Conservation (phyloP, 1,140 invertebrate species). For the Procambarus virginalis region DNA sequence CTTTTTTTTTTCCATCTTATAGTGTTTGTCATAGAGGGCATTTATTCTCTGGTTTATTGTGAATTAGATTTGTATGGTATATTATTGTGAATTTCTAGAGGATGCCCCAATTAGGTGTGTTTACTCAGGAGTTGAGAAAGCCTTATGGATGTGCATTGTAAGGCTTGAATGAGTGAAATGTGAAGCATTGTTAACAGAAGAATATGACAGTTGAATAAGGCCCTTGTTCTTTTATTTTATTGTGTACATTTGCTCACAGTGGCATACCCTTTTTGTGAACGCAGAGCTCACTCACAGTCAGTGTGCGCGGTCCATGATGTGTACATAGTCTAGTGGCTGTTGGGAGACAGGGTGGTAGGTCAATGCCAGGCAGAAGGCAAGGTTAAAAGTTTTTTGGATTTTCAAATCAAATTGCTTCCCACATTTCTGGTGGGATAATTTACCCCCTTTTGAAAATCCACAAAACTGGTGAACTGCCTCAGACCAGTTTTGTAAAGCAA, state of each 20-base stretch:
- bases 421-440: conserved; percentile 19
- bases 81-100: conserved; percentile 17
- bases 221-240: conserved; percentile 54
- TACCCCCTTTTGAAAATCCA: conserved; percentile 45
- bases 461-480: conserved; percentile 51
- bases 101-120: conserved; percentile 39
- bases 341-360: conserved; percentile 61
- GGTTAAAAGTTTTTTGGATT: conserved; percentile 55
- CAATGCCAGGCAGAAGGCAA: conserved; percentile 57
- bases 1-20: conserved; percentile 24
- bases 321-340: conserved; percentile 62
- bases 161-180: conserved; percentile 40
- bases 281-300: conserved; percentile 63
- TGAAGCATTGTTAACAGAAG: conserved; percentile 35
- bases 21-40: conserved; percentile 47
- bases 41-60: conserved; percentile 48
- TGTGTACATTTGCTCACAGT: conserved; percentile 62
- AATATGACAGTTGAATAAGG: conserved; percentile 57
- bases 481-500: conserved; percentile 60
- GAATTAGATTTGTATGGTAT: conserved; percentile 7
- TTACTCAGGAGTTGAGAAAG: conserved; percentile 14
- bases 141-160: conserved; percentile 36
- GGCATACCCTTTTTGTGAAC: conserved; percentile 61
- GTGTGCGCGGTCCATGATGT: conserved; percentile 62
- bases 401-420: conserved; percentile 45